Base-by-base conservation (phyloP, 2,113 vertebrate genomes). In the Pungitius pungitius region DNA sequence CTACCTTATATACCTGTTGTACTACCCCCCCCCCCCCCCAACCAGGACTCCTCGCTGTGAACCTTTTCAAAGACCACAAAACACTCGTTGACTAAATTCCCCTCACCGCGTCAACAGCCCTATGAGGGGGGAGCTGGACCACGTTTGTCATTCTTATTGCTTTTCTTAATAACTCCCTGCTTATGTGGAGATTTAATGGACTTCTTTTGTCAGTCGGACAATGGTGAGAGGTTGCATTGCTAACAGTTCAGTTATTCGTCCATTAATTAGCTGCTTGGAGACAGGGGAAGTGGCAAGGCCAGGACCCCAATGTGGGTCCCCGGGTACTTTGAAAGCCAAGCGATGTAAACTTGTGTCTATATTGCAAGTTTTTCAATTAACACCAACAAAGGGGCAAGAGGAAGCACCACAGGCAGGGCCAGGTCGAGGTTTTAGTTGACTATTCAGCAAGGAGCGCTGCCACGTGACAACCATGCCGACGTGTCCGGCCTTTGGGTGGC, bases 401-500 rank as follows among this genome's bases (percentile, higher is more conserved):
- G 66, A 47, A 55, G 55, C 75, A 30, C 49, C 22, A 30, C 22
- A 15, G 55, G 35, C 45, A 45, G 49, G 40, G 59, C 72, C 66
- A 75, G 77, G 64, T 69, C 57, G 69, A 22, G 51, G 40, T 68
- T 40, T 77, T 77, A 61, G 42, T 85, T 84, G 62, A 74, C 59
- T 80, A 78, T 82, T 84, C 85, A 75, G 51, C 22, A 7, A 61
- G 24, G 57, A 70, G 49, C 52, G 5, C 57, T 77, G 56, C 64
- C 43, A 75, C 73, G 58, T 67, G 73, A 85, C 75, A 83, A 70
- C 39, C 77, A 66, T 60, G 18, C 76, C 78, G 86, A 88, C 85
- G 87, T 24, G 49, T 76, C 78, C 89, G 84, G 89, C 90, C 89
- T 90, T 90, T 87, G 74, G 84, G 74, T 66, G 73, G 86, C 80